Evolutionary conservation across 2,888 invertebrate species (phyloP).

Genomic region (Priocnemis perturbator): DNA sequence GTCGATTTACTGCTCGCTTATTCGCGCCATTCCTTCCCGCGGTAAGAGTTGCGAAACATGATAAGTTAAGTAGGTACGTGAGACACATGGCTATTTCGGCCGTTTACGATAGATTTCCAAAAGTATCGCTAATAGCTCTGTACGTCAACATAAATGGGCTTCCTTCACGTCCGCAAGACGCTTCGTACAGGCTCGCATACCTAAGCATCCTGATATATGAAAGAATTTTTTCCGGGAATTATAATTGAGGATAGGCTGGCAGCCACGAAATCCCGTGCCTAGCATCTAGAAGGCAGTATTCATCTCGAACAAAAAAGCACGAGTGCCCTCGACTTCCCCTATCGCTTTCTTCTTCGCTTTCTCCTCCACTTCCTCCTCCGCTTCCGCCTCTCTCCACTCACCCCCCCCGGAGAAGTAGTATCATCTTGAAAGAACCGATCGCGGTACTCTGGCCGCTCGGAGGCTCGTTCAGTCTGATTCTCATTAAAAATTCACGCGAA

Average conservation of each 20-base stretch:
- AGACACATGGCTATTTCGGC: too few relatives aligned
- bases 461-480: constrained; percentile 29
- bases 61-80: too few relatives aligned
- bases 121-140: too few relatives aligned
- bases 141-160: too few relatives aligned
- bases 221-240: not conserved
- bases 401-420: constrained; percentile 17
- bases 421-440: constrained; percentile 43
- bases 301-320: constrained; percentile 44
- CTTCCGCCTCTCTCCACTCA: not conserved
- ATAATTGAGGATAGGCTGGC: not conserved
- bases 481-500: constrained; percentile 49
- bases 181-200: too few relatives aligned
- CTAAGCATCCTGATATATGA: too few relatives aligned
- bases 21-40: too few relatives aligned
- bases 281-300: constrained; percentile 33
- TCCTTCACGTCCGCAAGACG: too few relatives aligned
- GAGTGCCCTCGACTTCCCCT: constrained; percentile 31
- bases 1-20: too few relatives aligned
- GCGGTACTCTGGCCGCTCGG: constrained; percentile 25
- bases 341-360: not conserved
- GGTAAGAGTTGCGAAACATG: too few relatives aligned
- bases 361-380: constrained; percentile 5
- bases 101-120: too few relatives aligned
- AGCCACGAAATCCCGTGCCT: not conserved